These are phyloP conservation scores for Homarus americanus DNA, from an alignment of 1,140 invertebrate species.

Conservation along the genomic window DNA sequence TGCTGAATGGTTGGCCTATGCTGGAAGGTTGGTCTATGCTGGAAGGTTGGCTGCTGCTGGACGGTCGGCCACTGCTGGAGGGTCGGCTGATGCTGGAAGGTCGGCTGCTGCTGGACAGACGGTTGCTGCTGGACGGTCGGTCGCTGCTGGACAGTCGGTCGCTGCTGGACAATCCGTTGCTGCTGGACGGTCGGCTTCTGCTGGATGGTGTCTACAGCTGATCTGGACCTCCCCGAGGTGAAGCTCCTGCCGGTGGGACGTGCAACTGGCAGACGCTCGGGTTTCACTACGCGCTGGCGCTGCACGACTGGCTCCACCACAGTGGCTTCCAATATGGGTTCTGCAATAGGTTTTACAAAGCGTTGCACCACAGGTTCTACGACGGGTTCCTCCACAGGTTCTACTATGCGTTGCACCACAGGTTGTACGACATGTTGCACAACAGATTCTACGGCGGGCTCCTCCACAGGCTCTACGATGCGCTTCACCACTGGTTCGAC, in stretches of 20 bases:
- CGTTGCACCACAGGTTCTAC: neutral
- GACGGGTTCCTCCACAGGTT: neutral
- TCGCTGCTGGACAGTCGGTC: neutral
- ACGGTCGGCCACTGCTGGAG: neutral
- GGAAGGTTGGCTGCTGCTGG: neutral
- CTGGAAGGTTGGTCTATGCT: neutral
- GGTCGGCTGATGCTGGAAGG: neutral
- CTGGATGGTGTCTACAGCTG: too few relatives aligned
- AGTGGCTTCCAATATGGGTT: neutral
- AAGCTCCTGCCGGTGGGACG: neutral
- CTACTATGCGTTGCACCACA: neutral
- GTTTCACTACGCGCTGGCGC: neutral
- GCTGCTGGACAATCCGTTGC: too few relatives aligned
- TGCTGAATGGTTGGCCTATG: neutral
- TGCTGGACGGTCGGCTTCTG: neutral
- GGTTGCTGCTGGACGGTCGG: too few relatives aligned
- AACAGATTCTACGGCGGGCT: neutral
- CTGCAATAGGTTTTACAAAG: neutral
- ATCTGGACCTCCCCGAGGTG: neutral
- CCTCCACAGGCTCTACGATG: neutral
- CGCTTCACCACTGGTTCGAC: neutral
- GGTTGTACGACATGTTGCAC: neutral
- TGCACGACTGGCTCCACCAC: neutral
- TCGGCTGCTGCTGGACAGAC: neutral
- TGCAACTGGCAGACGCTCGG: neutral